phyloP scores from a whole-genome alignment of 2,113 vertebrate genomes.

The Petromus typicus region DNA sequence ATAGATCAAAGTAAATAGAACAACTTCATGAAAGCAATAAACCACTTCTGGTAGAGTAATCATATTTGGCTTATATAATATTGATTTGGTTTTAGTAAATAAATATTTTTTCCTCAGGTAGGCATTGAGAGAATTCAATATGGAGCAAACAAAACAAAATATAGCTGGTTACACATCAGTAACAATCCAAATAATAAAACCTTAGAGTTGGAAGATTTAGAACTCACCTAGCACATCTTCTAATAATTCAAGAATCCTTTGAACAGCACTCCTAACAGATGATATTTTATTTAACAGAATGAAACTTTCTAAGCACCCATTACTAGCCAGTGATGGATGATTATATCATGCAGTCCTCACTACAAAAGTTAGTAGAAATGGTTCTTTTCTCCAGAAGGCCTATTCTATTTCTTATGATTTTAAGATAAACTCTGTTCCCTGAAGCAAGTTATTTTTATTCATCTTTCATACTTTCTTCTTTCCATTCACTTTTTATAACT shows the following conservation, averaged over 20 bases:
- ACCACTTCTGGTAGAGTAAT: constrained; percentile 14
- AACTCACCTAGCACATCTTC: constrained; percentile 7
- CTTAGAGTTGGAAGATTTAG: not conserved
- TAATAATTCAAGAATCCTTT: constrained; percentile 29
- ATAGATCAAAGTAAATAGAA: constrained; percentile 49
- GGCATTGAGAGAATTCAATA: constrained; percentile 31
- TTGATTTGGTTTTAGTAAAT: constrained; percentile 61
- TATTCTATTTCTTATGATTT: not conserved
- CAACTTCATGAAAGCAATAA: constrained; percentile 50
- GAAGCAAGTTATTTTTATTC: not conserved
- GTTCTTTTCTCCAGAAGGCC: not conserved
- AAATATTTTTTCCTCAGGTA: constrained; percentile 32
- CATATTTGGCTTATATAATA: constrained; percentile 42
- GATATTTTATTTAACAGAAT: constrained; percentile 40
- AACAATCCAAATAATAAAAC: constrained; percentile 35
- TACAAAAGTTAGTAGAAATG: not conserved
- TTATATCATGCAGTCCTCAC: not conserved
- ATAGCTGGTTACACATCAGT: not conserved
- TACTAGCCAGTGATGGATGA: not conserved
- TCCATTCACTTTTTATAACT: not conserved
- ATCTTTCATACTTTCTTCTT: not conserved
- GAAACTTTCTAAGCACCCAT: not conserved
- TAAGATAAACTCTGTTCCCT: not conserved
- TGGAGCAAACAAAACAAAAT: constrained; percentile 41
- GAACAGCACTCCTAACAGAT: not conserved